phyloP scores from a whole-genome alignment of 1,140 invertebrate genomes.

The Drosophila teissieri region DNA sequence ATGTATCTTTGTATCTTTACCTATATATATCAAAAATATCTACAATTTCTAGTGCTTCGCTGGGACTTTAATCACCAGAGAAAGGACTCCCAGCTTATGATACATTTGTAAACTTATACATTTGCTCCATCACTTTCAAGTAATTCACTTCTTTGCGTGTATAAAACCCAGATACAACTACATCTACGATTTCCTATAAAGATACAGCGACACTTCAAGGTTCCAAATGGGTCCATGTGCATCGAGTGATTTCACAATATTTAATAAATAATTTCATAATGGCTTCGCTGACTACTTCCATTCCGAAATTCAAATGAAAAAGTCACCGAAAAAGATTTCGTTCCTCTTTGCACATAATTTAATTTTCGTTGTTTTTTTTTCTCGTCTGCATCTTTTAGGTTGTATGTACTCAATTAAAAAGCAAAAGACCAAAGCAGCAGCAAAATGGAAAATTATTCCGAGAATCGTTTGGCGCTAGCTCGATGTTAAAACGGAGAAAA shows the following conservation, averaged over 20 bases:
- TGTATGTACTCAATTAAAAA: conserved; percentile 80
- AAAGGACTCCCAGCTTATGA: too few relatives aligned
- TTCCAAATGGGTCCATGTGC: conserved; percentile 61
- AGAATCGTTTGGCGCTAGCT: conserved; percentile 68
- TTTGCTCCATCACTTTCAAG: background rate
- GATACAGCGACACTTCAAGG: conserved; percentile 64
- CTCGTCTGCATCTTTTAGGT: conserved; percentile 22
- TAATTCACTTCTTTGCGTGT: background rate
- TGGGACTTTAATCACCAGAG: too few relatives aligned
- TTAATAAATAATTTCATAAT: conserved; percentile 83
- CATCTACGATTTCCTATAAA: conserved; percentile 12
- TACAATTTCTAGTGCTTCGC: too few relatives aligned
- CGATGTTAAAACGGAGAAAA: conserved; percentile 66
- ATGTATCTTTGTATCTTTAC: background rate
- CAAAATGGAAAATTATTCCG: conserved; percentile 79
- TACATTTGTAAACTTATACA: too few relatives aligned
- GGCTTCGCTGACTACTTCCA: conserved; percentile 64
- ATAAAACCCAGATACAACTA: conserved; percentile 38
- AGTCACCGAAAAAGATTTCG: conserved; percentile 56
- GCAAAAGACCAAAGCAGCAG: conserved; percentile 64
- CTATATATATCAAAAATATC: background rate
- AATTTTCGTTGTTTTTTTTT: conserved; percentile 60
- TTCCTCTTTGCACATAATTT: conserved; percentile 71
- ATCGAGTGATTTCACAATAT: conserved; percentile 76
- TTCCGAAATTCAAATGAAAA: conserved; percentile 65